These are phyloP conservation scores for Amniataba percoides DNA, from an alignment of 2,797 vertebrate species.

Conservation along the genomic window DNA sequence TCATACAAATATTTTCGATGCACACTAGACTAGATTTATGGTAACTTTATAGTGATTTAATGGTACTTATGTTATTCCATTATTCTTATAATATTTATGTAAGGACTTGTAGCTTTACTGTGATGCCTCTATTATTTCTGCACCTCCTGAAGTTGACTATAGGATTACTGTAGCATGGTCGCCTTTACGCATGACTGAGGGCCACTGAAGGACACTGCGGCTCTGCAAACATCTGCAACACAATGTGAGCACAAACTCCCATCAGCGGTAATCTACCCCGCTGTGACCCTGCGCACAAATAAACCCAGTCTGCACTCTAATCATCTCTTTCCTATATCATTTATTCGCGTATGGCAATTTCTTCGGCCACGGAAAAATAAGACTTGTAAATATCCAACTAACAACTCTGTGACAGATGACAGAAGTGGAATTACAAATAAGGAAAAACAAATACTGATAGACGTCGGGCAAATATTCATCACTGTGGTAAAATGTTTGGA, in stretches of 20 bases:
- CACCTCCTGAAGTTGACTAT: neutral
- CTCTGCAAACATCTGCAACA: conserved; percentile 55
- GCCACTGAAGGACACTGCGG: conserved; percentile 25
- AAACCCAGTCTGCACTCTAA: neutral
- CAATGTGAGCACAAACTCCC: conserved; percentile 20
- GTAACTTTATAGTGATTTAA: neutral
- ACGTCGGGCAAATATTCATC: conserved; percentile 53
- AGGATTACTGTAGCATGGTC: conserved; percentile 33
- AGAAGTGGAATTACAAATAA: conserved; percentile 50
- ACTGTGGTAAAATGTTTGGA: conserved; percentile 58
- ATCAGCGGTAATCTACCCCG: neutral
- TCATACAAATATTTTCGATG: neutral
- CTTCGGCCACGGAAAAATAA: neutral
- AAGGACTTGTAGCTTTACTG: neutral
- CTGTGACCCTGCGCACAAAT: neutral
- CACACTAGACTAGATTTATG: neutral
- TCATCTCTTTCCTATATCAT: neutral
- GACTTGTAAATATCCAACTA: conserved; percentile 15
- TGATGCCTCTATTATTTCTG: conserved; percentile 16
- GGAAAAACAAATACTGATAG: conserved; percentile 54
- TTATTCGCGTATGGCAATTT: conserved; percentile 7
- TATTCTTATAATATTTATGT: neutral
- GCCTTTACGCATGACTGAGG: conserved; percentile 44
- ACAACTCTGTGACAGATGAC: conserved; percentile 62
- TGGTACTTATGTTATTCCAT: neutral